phyloP scores from a whole-genome alignment of 2,888 invertebrate genomes.

The Orthonevra nobilis region DNA sequence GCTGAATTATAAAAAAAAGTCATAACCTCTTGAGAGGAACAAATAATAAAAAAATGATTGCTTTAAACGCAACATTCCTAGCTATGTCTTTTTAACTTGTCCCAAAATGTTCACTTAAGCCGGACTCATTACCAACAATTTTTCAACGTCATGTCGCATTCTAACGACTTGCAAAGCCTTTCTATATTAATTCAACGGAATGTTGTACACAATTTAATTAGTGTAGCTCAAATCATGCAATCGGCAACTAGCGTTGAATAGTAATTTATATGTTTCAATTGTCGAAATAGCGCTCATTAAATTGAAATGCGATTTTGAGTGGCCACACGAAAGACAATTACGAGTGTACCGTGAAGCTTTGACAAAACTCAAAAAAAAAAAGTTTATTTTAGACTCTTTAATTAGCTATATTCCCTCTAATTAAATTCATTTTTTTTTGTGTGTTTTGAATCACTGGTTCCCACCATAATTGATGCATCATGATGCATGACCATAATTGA shows the following conservation, averaged over 20 bases:
- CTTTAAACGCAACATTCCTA: too few species aligned
- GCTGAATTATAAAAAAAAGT: too few species aligned
- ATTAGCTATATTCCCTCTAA: constrained; percentile 28
- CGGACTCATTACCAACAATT: too few species aligned
- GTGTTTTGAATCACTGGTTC: constrained; percentile 27
- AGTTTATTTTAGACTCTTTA: background rate
- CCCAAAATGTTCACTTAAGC: too few species aligned
- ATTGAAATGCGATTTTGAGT: constrained; percentile 44
- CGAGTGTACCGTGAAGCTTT: constrained; percentile 8
- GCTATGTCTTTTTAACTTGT: too few species aligned
- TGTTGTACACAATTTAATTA: constrained; percentile 28
- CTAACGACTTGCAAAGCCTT: too few species aligned
- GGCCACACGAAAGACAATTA: constrained; percentile 26
- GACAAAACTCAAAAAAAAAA: constrained; percentile 31
- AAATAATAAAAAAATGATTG: too few species aligned
- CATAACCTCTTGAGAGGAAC: too few species aligned
- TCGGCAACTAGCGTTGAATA: constrained; percentile 26
- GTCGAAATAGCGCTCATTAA: constrained; percentile 38
- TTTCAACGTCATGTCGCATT: too few species aligned
- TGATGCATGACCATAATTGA: constrained; percentile 63
- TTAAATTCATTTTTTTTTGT: constrained; percentile 35
- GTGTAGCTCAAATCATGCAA: constrained; percentile 23
- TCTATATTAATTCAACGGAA: constrained; percentile 15
- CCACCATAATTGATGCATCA: constrained; percentile 43
- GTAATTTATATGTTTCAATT: constrained; percentile 8